Conservation (phyloP, 2,113 vertebrate species). For the Serilophus lunatus region DNA sequence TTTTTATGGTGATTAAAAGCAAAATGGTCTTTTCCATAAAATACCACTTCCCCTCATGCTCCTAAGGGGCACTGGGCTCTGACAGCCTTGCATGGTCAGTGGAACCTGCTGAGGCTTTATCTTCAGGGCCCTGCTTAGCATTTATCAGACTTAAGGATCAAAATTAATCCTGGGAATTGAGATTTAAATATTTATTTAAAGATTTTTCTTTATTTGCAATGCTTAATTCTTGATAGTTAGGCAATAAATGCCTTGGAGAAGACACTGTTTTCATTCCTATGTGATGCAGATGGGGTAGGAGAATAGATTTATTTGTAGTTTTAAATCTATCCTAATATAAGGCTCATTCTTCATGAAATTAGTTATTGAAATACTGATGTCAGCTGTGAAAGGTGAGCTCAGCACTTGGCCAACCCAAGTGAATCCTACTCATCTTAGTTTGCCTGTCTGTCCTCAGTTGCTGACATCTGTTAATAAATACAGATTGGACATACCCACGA, state of each 20-base stretch:
- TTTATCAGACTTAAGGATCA: neutral
- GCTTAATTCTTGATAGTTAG: neutral
- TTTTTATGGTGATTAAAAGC: neutral
- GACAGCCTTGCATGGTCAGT: rapidly evolving
- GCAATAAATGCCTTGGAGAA: neutral
- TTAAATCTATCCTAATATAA: neutral
- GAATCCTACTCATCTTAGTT: neutral
- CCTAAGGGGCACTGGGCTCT: neutral
- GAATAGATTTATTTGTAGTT: neutral
- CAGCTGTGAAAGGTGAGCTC: neutral
- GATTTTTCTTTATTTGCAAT: neutral
- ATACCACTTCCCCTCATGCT: rapidly evolving
- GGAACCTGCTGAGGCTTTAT: neutral
- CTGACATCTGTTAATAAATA: neutral
- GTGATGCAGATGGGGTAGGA: neutral
- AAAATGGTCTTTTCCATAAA: neutral
- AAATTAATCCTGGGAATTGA: neutral
- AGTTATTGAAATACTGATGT: neutral
- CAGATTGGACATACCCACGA: neutral
- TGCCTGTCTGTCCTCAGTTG: neutral
- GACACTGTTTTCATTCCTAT: neutral
- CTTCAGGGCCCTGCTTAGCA: neutral
- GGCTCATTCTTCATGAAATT: neutral
- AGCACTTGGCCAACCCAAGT: neutral
- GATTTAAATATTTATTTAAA: neutral